Evolutionary conservation across 1,140 invertebrate genomes (phyloP), one percentile per base, ranked within the genome.

Genomic region (Eueides isabella): DNA sequence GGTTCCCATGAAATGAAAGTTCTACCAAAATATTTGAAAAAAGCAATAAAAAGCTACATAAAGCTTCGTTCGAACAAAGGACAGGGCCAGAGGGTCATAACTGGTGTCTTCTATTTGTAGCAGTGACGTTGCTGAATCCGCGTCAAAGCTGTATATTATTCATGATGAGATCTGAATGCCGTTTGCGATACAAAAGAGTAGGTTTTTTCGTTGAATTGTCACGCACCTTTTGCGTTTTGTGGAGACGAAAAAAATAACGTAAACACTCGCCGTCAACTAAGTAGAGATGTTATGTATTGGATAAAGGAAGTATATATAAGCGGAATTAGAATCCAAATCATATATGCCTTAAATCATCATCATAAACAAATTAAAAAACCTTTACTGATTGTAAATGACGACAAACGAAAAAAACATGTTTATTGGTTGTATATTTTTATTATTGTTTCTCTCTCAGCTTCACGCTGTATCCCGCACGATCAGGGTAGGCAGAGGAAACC

Each of bases 11-110:
- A 71, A 74, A 65, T 73, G 72, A 70, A 73, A 72, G 29, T 70
- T 66, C 48, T 48, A 38, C 41, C 38, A 66, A 71, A 71, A 72
- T 66, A 70, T 70, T 75, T 76, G 71, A 71, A 76, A 76, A 75
- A 73, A 82, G 71, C 74, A 79, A 82, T 80, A 80, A 82, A 82
- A 44, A 80, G 76, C 68, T 73, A 77, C 72, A 75, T 62, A 70
- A 26, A 70, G 72, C 73, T 83, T 9, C 44, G 1, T 72, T 76
- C 85, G 86, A 87, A 89, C 87, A 89, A 89, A 85, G 85, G 85
- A 77, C 80, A 76, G 78, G 78, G 80, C 85, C 80, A 78, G 83
- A 81, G 86, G 82, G 86, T 85, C 84, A 86, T 87, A 88, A 88
- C 81, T 85, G 80, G 78, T 75, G 77, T 83, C 77, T 74, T 81